Evolutionary conservation across 2,797 vertebrate genomes (phyloP).

Genomic region (Lepus oiostolus): DNA sequence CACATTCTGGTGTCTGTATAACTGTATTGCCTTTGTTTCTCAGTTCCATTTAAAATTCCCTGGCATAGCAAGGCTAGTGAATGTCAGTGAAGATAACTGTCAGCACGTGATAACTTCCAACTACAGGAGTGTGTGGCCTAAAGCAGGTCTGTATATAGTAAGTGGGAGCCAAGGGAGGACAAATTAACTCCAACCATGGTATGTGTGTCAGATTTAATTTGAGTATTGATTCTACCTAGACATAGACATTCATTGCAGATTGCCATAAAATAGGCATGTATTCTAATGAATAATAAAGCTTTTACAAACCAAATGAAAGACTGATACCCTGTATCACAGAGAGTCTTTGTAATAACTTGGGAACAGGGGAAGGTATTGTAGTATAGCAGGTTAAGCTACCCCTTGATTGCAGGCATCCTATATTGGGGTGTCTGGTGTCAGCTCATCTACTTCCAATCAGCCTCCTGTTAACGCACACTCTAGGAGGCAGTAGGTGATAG

Average conservation of each 20-base stretch:
- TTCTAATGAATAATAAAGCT: constrained; percentile 68
- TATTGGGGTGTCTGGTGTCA: no score
- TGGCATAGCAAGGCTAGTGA: constrained; percentile 80
- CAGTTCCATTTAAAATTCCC: constrained; percentile 82
- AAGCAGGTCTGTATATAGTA: constrained; percentile 75
- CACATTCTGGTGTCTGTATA: constrained; percentile 77
- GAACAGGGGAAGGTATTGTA: no score
- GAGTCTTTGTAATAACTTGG: constrained; percentile 51
- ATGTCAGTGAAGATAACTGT: constrained; percentile 84
- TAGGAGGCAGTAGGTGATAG: no score
- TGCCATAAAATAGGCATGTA: constrained; percentile 70
- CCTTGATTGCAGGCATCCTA: no score
- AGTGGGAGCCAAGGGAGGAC: constrained; percentile 74
- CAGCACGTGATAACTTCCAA: constrained; percentile 82
- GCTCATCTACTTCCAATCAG: no score
- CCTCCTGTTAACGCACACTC: no score
- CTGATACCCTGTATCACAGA: background rate
- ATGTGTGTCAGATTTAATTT: constrained; percentile 85
- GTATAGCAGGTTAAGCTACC: no score
- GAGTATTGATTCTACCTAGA: constrained; percentile 69
- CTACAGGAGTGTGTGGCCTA: constrained; percentile 69
- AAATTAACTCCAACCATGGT: constrained; percentile 77
- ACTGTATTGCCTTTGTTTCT: constrained; percentile 79
- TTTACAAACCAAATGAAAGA: constrained; percentile 45
- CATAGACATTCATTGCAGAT: constrained; percentile 71